These are phyloP conservation scores for Chironomus striatipennis DNA, from an alignment of 1,140 invertebrate species.

Conservation along the genomic window DNA sequence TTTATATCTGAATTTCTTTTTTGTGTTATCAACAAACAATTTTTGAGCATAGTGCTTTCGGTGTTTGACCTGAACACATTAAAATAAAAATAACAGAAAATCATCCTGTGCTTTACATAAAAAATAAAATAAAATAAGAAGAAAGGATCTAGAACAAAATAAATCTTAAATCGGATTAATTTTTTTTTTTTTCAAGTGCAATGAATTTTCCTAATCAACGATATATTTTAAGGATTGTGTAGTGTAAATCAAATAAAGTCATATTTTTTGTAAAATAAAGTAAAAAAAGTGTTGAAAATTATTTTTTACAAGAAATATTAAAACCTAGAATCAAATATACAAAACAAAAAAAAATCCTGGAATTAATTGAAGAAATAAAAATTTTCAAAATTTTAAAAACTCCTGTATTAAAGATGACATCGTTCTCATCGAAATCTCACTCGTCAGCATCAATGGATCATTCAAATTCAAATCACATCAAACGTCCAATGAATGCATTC, in stretches of 20 bases:
- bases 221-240: not conserved
- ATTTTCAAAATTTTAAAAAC: constrained; percentile 1
- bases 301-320: not conserved
- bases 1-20: not conserved
- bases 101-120: too few species aligned
- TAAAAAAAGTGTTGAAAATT: not conserved
- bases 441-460: not conserved
- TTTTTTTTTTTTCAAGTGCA: constrained; percentile 1
- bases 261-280: not conserved
- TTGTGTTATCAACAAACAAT: constrained; percentile 8
- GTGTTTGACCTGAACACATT: not conserved
- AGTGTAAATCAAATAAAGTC: not conserved
- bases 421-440: not conserved
- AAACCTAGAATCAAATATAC: not conserved
- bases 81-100: too few species aligned
- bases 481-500: constrained; percentile 87
- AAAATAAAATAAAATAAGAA: too few species aligned
- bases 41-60: constrained; percentile 12
- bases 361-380: not conserved
- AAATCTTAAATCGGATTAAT: not conserved
- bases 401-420: not conserved
- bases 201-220: not conserved
- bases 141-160: not conserved
- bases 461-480: constrained; percentile 64
- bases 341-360: not conserved